These are phyloP conservation scores for Steatocranus sp. DNA, from an alignment of 2,797 vertebrate species.

Conservation along the genomic window DNA sequence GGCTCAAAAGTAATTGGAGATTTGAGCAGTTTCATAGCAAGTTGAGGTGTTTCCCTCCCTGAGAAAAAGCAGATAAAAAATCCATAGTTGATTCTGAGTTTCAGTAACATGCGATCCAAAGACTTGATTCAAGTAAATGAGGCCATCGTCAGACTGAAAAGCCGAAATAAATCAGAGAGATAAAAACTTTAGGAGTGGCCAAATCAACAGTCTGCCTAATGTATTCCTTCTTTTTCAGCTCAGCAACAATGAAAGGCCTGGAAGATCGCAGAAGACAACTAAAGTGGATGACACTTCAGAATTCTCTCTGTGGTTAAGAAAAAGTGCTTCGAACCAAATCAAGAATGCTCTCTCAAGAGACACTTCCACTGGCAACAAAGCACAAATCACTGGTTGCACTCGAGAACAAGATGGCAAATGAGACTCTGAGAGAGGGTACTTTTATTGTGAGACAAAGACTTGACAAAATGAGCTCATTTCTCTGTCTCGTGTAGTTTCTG, in stretches of 20 bases:
- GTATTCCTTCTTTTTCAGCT: not conserved
- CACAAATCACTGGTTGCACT: not conserved
- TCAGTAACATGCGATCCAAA: not conserved
- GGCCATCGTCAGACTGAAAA: not conserved
- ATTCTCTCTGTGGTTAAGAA: fast-evolving
- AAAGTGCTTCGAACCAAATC: not conserved
- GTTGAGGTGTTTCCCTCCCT: fast-evolving
- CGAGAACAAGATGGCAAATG: not conserved
- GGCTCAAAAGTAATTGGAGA: not conserved
- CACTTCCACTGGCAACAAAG: not conserved
- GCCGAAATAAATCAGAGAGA: not conserved
- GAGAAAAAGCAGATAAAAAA: fast-evolving
- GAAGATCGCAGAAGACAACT: not conserved
- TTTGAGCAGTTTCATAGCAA: not conserved
- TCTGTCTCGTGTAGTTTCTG: not conserved
- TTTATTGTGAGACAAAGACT: not conserved
- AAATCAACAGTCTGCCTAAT: not conserved
- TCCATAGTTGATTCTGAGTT: not conserved
- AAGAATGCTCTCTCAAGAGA: not conserved
- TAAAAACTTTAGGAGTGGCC: not conserved
- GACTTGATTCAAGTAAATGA: not conserved
- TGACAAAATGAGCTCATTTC: not conserved
- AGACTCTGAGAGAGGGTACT: fast-evolving
- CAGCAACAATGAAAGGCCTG: not conserved
- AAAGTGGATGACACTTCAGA: fast-evolving